phyloP scores from a whole-genome alignment of 2,113 vertebrate species.

The Nannobrachium achirus region DNA sequence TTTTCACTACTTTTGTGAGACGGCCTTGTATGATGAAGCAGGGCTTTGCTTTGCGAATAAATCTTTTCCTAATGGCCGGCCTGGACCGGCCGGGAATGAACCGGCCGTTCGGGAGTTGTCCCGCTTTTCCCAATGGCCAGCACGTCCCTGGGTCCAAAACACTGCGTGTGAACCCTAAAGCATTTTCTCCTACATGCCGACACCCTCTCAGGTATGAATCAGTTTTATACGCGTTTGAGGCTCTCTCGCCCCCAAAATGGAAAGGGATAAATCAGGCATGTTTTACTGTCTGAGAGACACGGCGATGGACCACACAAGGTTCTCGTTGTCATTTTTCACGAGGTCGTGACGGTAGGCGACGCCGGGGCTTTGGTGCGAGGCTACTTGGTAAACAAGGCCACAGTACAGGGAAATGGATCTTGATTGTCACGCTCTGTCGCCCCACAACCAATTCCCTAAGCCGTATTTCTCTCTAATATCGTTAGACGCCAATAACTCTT shows the following conservation, averaged over 20 bases:
- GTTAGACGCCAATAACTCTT: constrained; percentile 73
- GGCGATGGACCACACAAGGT: constrained; percentile 36
- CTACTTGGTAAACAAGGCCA: constrained; percentile 59
- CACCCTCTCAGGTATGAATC: constrained; percentile 25
- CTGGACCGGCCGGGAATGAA: no score
- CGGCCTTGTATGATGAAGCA: no score
- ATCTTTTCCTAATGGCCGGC: no score
- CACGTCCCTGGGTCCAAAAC: no score
- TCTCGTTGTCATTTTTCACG: constrained; percentile 42
- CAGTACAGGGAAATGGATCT: constrained; percentile 63
- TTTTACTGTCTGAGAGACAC: constrained; percentile 7
- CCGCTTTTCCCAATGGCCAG: no score
- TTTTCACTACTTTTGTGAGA: no score
- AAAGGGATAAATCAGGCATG: constrained; percentile 29
- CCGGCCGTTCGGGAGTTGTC: no score
- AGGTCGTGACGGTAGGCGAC: constrained; percentile 28
- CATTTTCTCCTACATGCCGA: constrained; percentile 1
- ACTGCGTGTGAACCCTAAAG: not conserved
- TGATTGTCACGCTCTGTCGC: constrained; percentile 48
- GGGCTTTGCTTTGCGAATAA: no score
- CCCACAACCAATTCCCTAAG: constrained; percentile 66
- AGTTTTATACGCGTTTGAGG: constrained; percentile 16
- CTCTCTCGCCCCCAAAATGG: constrained; percentile 26
- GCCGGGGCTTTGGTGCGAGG: not conserved
- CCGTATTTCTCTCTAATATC: constrained; percentile 71